Evolutionary conservation across 2,797 vertebrate genomes (phyloP).

Genomic region (Onychomys arenicola): DNA sequence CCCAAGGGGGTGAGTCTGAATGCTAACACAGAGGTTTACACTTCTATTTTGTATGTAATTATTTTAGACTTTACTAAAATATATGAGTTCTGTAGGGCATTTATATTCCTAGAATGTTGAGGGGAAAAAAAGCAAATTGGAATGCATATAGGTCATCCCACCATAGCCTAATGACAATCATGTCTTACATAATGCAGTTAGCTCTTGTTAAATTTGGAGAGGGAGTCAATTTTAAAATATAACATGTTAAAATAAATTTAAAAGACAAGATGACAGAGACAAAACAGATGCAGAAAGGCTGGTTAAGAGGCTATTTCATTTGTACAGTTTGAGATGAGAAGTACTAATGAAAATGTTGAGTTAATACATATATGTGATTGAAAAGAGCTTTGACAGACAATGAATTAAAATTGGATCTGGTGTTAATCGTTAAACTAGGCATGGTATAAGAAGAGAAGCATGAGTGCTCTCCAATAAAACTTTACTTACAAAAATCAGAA

Average conservation of each 20-base stretch:
- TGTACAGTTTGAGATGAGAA: background rate
- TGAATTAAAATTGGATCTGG: background rate
- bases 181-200: background rate
- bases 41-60: slow-evolving; percentile 4
- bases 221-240: background rate
- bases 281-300: background rate
- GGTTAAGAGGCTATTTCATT: background rate
- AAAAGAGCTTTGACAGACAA: background rate
- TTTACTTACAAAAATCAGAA: background rate
- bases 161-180: background rate
- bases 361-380: background rate
- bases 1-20: no score
- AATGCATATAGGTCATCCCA: background rate
- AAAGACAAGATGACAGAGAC: background rate
- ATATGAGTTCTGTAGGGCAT: background rate
- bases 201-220: background rate
- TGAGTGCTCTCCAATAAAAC: background rate
- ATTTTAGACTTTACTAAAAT: slow-evolving; percentile 38
- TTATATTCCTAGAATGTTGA: background rate
- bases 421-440: background rate
- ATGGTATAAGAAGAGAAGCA: background rate
- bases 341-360: background rate
- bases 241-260: background rate
- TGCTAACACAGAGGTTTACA: background rate
- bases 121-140: background rate